These are phyloP conservation scores for Drosophila yooni DNA, from an alignment of 2,888 invertebrate species.

Conservation along the genomic window DNA sequence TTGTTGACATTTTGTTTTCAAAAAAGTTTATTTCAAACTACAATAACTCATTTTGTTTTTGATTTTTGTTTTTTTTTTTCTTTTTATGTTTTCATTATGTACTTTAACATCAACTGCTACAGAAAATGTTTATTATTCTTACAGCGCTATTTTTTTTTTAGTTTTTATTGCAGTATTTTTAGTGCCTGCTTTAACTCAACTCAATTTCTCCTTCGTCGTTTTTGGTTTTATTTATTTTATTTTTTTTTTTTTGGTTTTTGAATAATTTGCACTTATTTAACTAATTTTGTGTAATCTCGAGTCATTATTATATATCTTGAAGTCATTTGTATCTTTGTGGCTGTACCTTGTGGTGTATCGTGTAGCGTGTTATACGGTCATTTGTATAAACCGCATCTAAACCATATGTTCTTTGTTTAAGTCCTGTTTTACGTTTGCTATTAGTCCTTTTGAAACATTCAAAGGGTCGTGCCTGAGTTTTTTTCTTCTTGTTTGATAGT, in stretches of 20 bases:
- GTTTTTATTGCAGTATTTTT: slow-evolving; percentile 50
- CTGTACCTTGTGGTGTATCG: slow-evolving; percentile 55
- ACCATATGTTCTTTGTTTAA: slow-evolving; percentile 45
- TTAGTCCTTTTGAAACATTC: slow-evolving; percentile 70
- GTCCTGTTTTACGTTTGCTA: slow-evolving; percentile 46
- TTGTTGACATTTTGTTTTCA: slow-evolving; percentile 50
- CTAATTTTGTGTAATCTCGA: slow-evolving; percentile 38
- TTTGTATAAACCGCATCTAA: slow-evolving; percentile 27
- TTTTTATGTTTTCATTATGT: slow-evolving; percentile 18
- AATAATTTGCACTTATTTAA: slow-evolving; percentile 56
- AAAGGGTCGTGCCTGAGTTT: slow-evolving; percentile 73
- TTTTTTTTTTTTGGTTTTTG: slow-evolving; percentile 32
- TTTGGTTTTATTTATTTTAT: slow-evolving; percentile 14
- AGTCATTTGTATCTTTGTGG: slow-evolving; percentile 74
- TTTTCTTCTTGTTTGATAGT: slow-evolving; percentile 28
- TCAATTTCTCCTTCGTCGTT: slow-evolving; percentile 8
- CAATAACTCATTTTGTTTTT: slow-evolving; percentile 60
- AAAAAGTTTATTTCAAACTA: slow-evolving; percentile 58
- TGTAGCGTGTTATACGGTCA: slow-evolving; percentile 59
- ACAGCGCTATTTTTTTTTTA: slow-evolving; percentile 46
- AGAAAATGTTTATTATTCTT: slow-evolving; percentile 57
- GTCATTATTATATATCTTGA: slow-evolving; percentile 23
- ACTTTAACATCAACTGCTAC: slow-evolving; percentile 67
- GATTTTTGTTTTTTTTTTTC: neutral
- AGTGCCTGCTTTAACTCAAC: slow-evolving; percentile 15